Conservation (phyloP, 2,888 invertebrate species). For the Digitonthophagus gazella region DNA sequence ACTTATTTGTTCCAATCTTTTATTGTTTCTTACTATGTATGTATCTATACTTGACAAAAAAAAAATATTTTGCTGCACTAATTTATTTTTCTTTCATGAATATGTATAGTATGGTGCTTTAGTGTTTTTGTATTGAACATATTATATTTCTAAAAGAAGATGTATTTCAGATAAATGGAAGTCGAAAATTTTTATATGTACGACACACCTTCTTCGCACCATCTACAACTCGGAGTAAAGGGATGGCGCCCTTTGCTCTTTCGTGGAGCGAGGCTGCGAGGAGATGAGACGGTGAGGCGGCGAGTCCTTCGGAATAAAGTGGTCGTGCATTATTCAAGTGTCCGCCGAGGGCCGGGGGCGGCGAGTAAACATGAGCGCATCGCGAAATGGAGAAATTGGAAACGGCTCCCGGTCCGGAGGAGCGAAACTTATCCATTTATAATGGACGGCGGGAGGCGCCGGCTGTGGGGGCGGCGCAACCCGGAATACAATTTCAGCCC, state of each 20-base stretch:
- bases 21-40: too few relatives aligned
- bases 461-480: neutral
- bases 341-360: conserved; percentile 36
- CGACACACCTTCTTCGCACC: neutral
- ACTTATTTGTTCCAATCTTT: too few relatives aligned
- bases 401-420: conserved; percentile 5
- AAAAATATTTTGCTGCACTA: too few relatives aligned
- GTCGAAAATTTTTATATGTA: conserved; percentile 6
- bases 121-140: too few relatives aligned
- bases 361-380: conserved; percentile 38
- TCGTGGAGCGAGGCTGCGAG: neutral
- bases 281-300: conserved; percentile 1
- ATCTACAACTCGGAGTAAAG: neutral
- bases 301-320: conserved; percentile 11
- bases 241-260: neutral
- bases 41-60: too few relatives aligned
- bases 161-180: neutral
- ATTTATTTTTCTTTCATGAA: too few relatives aligned
- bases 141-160: too few relatives aligned
- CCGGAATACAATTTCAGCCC: conserved; percentile 16
- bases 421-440: conserved; percentile 17
- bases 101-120: too few relatives aligned
- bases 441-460: conserved; percentile 13
- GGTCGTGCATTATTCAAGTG: conserved; percentile 42
- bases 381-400: conserved; percentile 29